Evolutionary conservation across 1,140 invertebrate genomes (phyloP), one percentile per base, ranked within the genome.

Genomic region (Drosophila kurseongensis): DNA sequence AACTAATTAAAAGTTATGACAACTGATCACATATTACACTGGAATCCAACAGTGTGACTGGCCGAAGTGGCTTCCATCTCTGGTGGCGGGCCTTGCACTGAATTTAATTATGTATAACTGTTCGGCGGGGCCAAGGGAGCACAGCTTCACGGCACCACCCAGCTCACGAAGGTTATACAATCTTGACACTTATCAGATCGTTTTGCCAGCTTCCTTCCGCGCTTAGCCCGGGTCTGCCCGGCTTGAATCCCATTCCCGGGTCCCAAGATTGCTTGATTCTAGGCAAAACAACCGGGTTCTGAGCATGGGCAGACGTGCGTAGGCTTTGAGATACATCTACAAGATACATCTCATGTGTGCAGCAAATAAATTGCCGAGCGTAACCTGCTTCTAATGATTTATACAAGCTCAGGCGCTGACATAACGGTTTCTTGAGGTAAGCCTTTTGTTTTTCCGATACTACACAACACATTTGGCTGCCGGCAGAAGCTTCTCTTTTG

Each of bases 161-260:
- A 42, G 65, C 66, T 62, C 79, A 86, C 63, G 83, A 86, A 86
- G 83, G 83, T 88, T 88, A 89, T 89, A 88, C 76, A 88, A 88
- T 88, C 84, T 80, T 79, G 79, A 71, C 84, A 89, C 76, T 89
- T 89, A 88, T 88, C 83, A 83, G 83, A 88, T 88, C 84, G 84
- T 74, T 88, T 88, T 83, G 79, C 75, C 54, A 59, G 67, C 72
- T 88, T 88, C 80, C 80, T 88, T 88, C 68, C 80, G 78, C 50
- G 67, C 32, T 54, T 18, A 47, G 42, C 42, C 5, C 12, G 12
- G 48, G n/a, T 29, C 27, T 9, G 27, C 12, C 23, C 8, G 27
- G 41, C 14, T 5, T 16, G 13, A 36, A 12, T 6, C 13, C n/a
- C 54, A 44, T 32, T 18, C 35, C 32, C 61, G 2, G 27, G 27